Base-by-base conservation (phyloP, 2,888 invertebrate genomes). In the Girardia tigrina region DNA sequence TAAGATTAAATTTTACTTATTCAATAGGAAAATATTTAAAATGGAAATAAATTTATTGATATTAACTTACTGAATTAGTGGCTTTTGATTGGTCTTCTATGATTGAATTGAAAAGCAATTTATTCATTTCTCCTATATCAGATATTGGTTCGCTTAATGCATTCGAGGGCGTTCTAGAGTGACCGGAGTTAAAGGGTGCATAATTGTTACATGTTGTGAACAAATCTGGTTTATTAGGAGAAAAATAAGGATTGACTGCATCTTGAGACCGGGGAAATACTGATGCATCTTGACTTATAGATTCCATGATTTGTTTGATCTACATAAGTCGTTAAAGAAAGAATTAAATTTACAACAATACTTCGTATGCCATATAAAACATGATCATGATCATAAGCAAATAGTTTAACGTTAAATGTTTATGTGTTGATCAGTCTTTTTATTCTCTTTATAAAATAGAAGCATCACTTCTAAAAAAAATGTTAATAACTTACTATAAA, bases 231-330 rank as follows among this genome's bases (percentile, higher is more conserved):
- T 56, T 56, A 8, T 56, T 23, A n/a, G n/a, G 20, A 56, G 56
- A 56, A 2, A n/a, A 56, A 56, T 56, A 56, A 20, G 56, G 4
- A 56, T n/a, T 12, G 23, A 20, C n/a, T 20, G 4, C 4, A 16
- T 4, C 23, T 2, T 6, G n/a, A 8, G 56, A 16, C n/a, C 2
- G 56, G n/a, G 56, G 23, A 16, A 56, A 56, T 8, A 4, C 2
- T 56, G 56, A 56, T 6, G 23, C 56, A 56, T 56, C 56, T 16
- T 56, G 56, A n/a, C n/a, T 56, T 6, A 56, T 56, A n/a, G 56
- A 56, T 56, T 56, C 56, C 56, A 56, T 16, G n/a, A 56, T 56
- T n/a, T 56, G 56, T 56, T 56, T 56, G 4, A 56, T 56, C 56
- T 56, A n/a, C n/a, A n/a, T n/a, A n/a, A n/a, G n/a, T n/a, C n/a